Percentiles rank a stretch among this genome's conserved stretches.
phyloP scores from a whole-genome alignment of 2,113 vertebrate genomes.

The Beaufortia kweichowensis region DNA sequence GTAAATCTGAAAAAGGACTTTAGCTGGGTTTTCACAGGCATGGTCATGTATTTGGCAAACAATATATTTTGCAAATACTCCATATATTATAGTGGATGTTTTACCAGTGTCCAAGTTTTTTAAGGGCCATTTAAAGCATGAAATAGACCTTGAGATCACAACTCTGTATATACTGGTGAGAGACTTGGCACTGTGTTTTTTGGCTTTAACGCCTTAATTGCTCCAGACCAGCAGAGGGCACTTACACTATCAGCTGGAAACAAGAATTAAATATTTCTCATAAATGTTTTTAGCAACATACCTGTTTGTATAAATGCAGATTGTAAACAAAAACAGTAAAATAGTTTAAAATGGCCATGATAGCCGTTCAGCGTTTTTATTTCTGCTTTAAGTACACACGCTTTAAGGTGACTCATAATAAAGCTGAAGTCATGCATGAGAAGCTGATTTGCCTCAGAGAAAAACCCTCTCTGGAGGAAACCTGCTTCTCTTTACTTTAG shows the following conservation, averaged over 20 bases:
- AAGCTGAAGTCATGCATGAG: not conserved
- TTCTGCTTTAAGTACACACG: not conserved
- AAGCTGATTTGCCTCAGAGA: conserved; percentile 33
- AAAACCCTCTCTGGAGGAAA: not conserved
- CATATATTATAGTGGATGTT: not conserved
- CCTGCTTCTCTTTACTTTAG: not conserved
- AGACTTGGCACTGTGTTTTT: not conserved
- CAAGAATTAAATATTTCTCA: too few species aligned
- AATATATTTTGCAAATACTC: not conserved
- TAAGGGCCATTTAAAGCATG: not conserved
- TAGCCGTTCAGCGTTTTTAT: not conserved
- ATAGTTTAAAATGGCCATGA: too few species aligned
- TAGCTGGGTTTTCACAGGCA: too few species aligned
- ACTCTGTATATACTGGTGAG: not conserved
- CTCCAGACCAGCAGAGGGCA: conserved; percentile 25
- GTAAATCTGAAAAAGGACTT: too few species aligned
- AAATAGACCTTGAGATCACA: not conserved
- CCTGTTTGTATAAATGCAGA: too few species aligned
- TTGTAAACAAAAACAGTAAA: too few species aligned
- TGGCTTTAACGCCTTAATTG: not conserved
- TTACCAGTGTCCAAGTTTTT: not conserved
- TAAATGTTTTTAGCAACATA: too few species aligned
- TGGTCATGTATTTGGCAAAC: too few species aligned
- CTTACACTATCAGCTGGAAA: not conserved
- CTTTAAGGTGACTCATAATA: not conserved